phyloP scores from a whole-genome alignment of 2,113 vertebrate genomes.

The Microtus richardsoni region DNA sequence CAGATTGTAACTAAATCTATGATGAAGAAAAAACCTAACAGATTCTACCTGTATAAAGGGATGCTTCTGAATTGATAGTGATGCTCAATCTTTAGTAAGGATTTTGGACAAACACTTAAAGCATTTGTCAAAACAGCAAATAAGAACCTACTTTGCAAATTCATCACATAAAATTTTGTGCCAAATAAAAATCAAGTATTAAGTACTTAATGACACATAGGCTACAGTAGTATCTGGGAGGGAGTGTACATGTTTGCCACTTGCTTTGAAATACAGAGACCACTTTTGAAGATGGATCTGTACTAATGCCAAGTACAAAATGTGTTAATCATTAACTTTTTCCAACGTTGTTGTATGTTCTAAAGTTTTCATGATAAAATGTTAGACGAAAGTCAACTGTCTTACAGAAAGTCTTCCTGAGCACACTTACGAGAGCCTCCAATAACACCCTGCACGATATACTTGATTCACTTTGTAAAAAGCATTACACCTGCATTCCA shows the following conservation, averaged over 20 bases:
- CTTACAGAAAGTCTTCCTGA: neutral
- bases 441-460: neutral
- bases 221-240: neutral
- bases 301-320: neutral
- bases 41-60: neutral
- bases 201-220: neutral
- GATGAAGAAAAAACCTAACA: slow-evolving; percentile 12
- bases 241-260: neutral
- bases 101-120: neutral
- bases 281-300: neutral
- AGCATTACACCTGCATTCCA: neutral
- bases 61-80: neutral
- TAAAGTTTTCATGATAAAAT: slow-evolving; percentile 6
- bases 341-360: neutral
- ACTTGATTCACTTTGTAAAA: neutral
- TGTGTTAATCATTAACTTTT: neutral
- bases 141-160: neutral
- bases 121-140: slow-evolving; percentile 32
- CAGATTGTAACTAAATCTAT: neutral
- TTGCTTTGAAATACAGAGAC: slow-evolving; percentile 36
- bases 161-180: neutral
- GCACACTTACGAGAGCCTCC: neutral
- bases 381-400: neutral
- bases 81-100: neutral
- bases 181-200: neutral